Evolutionary conservation across 1,140 invertebrate species (phyloP), one percentile per base, ranked within the genome.

Genomic region (Trinorchestia longiramus): DNA sequence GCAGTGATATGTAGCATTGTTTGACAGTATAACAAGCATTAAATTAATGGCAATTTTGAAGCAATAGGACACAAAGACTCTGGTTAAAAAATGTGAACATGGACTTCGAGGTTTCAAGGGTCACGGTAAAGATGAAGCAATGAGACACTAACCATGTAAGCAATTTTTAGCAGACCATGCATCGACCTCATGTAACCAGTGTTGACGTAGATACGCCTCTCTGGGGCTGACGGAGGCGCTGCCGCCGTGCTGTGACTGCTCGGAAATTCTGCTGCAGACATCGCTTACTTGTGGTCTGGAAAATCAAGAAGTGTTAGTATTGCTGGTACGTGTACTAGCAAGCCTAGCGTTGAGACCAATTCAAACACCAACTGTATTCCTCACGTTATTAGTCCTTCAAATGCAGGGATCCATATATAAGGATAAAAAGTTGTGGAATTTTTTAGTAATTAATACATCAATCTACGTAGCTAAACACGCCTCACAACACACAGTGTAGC

Each of bases 171-270:
- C 17, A 87, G 77, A 44, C 95, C 95, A 42, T 95, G 87, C 45
- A 87, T 36, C 45, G 95, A 87, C 53, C 87, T 23, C 4, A 95
- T 23, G 95, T 95, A 95, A 62, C 77, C 95, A 19, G 95, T 87
- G 87, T 95, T 95, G 8, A 95, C 95, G 95, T 95, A 95, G 0
- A 95, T 45, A 3, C 53, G 44, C 41, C 44, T 36, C n/a, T 95
- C 95, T 4, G 95, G 95, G 11, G 77, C 95, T 4, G 77, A 45
- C 47, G 87, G 40, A 41, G 95, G 95, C 95, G 95, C 87, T 40
- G 57, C 95, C 4, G 92, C 92, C 95, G 95, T 95, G 95, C 42
- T 95, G 95, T 95, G 95, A 43, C 43, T 87, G 77, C 43, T 90
- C 11, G 95, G 95, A n/a, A 95, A 95, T 19, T n/a, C 57, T 41